These are phyloP conservation scores for Potorous gilbertii DNA, from an alignment of 2,797 vertebrate species.

Conservation along the genomic window DNA sequence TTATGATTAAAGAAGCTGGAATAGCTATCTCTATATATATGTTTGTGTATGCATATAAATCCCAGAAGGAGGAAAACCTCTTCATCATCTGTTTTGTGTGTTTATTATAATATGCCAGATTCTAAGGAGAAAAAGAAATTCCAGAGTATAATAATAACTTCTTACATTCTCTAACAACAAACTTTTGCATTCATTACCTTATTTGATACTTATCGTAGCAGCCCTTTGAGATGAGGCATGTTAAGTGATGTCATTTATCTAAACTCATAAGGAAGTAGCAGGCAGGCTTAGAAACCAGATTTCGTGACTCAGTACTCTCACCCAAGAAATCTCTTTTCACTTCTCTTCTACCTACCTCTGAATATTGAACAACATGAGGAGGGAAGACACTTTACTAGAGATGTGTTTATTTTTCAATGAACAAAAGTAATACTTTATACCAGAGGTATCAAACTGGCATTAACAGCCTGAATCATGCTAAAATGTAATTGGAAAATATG, in stretches of 20 bases:
- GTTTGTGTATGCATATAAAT: neutral
- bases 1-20: neutral
- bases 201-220: neutral
- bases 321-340: neutral
- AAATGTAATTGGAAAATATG: neutral
- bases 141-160: neutral
- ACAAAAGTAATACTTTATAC: neutral
- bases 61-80: neutral
- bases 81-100: neutral
- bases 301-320: neutral
- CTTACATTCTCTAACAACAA: neutral
- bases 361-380: neutral
- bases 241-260: neutral
- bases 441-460: neutral
- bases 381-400: neutral
- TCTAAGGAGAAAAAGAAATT: neutral
- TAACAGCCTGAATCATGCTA: neutral
- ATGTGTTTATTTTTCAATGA: neutral
- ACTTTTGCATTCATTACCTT: neutral
- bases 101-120: neutral
- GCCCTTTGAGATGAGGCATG: neutral
- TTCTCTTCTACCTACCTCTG: neutral
- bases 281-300: constrained; percentile 1
- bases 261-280: constrained; percentile 3
- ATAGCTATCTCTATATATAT: neutral